phyloP scores from a whole-genome alignment of 2,797 vertebrate species.

The Leptoclinus maculatus region DNA sequence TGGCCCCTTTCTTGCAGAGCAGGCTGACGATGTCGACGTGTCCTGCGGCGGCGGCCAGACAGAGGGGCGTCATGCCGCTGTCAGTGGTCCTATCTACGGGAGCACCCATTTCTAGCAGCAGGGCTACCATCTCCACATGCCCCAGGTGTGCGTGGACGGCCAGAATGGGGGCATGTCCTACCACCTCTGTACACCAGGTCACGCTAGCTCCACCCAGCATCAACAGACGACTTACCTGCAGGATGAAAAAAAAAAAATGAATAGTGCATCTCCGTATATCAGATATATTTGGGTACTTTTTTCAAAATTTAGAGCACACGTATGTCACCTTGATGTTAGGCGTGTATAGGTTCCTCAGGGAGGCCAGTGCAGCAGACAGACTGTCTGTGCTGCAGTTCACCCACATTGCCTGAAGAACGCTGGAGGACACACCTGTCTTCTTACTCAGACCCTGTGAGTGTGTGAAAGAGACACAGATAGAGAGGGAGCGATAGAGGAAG shows the following conservation, averaged over 20 bases:
- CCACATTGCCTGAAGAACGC: slow-evolving; percentile 97
- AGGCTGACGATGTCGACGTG: slow-evolving; percentile 89
- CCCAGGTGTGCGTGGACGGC: slow-evolving; percentile 95
- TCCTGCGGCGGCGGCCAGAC: slow-evolving; percentile 91
- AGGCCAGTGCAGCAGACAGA: slow-evolving; percentile 94
- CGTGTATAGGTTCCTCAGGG: slow-evolving; percentile 97
- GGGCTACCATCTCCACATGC: slow-evolving; percentile 91
- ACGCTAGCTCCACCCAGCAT: slow-evolving; percentile 95
- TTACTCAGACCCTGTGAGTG: slow-evolving; percentile 93
- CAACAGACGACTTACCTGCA: slow-evolving; percentile 95
- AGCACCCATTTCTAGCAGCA: slow-evolving; percentile 93
- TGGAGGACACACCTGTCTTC: slow-evolving; percentile 96
- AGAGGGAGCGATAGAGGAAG: slow-evolving; percentile 25
- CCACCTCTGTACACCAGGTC: slow-evolving; percentile 94
- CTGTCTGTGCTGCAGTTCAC: slow-evolving; percentile 96
- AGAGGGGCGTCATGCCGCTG: slow-evolving; percentile 92
- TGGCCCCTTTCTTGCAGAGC: slow-evolving; percentile 92
- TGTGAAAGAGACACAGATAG: slow-evolving; percentile 38
- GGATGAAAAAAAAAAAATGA: neutral
- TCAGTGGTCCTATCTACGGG: slow-evolving; percentile 88
- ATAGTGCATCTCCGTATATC: neutral
- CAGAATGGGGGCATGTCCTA: slow-evolving; percentile 93
- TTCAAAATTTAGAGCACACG: neutral
- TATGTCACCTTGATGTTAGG: slow-evolving; percentile 96
- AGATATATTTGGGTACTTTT: neutral